Conservation (phyloP, 1,140 invertebrate genomes). For the Drosophila leontia region DNA sequence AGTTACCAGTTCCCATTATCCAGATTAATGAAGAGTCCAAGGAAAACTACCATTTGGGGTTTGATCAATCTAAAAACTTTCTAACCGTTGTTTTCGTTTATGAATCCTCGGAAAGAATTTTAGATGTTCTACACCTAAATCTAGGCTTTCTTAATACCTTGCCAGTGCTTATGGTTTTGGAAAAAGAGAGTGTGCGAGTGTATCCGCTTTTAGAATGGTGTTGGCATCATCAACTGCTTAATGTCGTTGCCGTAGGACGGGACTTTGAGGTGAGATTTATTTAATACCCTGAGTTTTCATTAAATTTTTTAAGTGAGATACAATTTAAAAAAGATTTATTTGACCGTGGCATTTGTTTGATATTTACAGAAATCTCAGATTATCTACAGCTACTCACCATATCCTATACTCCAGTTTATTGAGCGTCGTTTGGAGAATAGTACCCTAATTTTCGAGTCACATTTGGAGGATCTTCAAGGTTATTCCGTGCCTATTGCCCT, state of each 20-base stretch:
- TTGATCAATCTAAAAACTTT: slow-evolving; percentile 27
- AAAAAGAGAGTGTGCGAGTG: not conserved
- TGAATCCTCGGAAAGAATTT: slow-evolving; percentile 1
- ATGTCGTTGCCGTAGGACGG: slow-evolving; percentile 50
- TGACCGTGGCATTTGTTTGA: not conserved
- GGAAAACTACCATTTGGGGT: slow-evolving; percentile 2
- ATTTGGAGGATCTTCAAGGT: slow-evolving; percentile 47
- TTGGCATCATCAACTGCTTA: slow-evolving; percentile 61
- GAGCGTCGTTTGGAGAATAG: slow-evolving; percentile 22
- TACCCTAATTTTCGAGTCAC: slow-evolving; percentile 16
- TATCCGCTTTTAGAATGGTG: slow-evolving; percentile 43
- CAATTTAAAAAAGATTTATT: not conserved
- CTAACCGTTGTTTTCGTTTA: slow-evolving; percentile 42
- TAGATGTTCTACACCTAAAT: slow-evolving; percentile 35
- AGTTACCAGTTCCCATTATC: slow-evolving; percentile 46
- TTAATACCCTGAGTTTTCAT: too few relatives aligned
- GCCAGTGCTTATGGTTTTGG: slow-evolving; percentile 45
- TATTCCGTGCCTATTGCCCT: slow-evolving; percentile 47
- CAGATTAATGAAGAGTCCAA: slow-evolving; percentile 14
- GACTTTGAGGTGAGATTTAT: slow-evolving; percentile 56
- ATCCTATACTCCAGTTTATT: slow-evolving; percentile 57
- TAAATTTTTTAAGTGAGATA: not conserved
- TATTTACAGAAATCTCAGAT: slow-evolving; percentile 44
- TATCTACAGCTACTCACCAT: slow-evolving; percentile 62
- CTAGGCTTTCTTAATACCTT: slow-evolving; percentile 35